Evolutionary conservation across 2,888 invertebrate genomes (phyloP), one percentile per base, ranked within the genome.

Genomic region (Sympetrum striolatum): DNA sequence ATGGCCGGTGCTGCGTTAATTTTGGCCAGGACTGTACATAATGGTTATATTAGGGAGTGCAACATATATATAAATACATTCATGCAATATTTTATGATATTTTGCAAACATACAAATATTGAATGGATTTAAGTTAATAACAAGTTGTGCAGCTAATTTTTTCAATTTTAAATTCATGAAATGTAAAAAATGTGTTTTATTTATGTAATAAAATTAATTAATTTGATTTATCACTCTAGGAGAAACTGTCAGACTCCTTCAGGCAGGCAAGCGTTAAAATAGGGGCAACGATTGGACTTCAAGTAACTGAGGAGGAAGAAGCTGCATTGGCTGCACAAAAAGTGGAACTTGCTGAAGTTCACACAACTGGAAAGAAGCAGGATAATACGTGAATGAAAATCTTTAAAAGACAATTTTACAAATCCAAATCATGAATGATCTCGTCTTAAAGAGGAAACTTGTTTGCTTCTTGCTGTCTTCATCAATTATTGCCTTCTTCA

Each of bases 191-290:
- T 53, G 48, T 53, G 2, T 53, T 53, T 53, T 53, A 53, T 53
- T 53, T 12, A 14, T 53, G 2, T 14, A 15, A 8, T 44, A 44
- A 44, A 5, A 18, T 15, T 18, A 53, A 18, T 18, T 31, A 73
- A 14, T 64, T 3, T 35, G 79, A 90, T 90, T 80, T 81, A 90
- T 91, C 90, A 8, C 44, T 91, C 5, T 92, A 95, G 94, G 95
- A 95, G 91, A 95, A 95, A 93, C 93, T 95, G 80, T 97, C 97
- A 81, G 96, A 97, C 93, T 97, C 97, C 0, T 98, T 98, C 93
- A 96, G 96, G 92, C 96, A 97, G 92, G 98, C 98, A 0, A 97
- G 97, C 92, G 96, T 96, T 37, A 98, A 98, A 93, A 95, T 98
- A 82, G 97, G 98, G 3, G 97, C 97, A 39, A 97, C 97, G 3